Conservation (phyloP, 35 echinoderm and acorn worm species). For the Hemicentrotus pulcherrimus region DNA sequence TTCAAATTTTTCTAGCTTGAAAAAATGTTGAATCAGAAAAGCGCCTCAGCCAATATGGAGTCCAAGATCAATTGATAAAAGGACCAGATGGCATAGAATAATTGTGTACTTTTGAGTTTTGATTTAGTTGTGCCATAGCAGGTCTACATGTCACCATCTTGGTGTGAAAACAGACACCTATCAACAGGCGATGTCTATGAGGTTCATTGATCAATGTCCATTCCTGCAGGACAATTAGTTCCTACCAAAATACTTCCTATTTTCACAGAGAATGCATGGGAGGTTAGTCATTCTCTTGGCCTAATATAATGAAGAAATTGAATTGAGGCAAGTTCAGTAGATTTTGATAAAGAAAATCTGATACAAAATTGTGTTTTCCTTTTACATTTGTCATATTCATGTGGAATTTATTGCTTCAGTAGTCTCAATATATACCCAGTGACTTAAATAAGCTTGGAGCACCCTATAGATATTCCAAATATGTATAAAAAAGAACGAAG, state of each 20-base stretch:
- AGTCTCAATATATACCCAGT: no score
- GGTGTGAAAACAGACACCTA: not conserved
- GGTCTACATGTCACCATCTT: not conserved
- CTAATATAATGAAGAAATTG: not conserved
- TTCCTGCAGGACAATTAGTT: not conserved
- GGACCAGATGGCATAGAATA: conserved; percentile 1
- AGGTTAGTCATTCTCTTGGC: not conserved
- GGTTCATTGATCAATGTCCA: not conserved
- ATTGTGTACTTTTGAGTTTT: conserved; percentile 12
- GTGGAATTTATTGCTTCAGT: no score
- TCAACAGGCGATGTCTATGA: not conserved
- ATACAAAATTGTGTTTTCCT: no score
- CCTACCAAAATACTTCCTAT: not conserved
- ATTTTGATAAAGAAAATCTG: no score
- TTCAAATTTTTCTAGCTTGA: not conserved
- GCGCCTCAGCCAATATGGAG: not conserved
- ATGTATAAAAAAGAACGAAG: no score
- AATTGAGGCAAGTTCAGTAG: no score
- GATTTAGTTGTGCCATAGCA: not conserved
- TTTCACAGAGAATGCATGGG: not conserved
- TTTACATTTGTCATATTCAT: no score
- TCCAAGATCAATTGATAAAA: not conserved
- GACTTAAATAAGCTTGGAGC: no score
- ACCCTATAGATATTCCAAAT: no score
- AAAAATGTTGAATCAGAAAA: not conserved